Conservation (phyloP, 2,888 invertebrate species). For the Tenodera sinensis region DNA sequence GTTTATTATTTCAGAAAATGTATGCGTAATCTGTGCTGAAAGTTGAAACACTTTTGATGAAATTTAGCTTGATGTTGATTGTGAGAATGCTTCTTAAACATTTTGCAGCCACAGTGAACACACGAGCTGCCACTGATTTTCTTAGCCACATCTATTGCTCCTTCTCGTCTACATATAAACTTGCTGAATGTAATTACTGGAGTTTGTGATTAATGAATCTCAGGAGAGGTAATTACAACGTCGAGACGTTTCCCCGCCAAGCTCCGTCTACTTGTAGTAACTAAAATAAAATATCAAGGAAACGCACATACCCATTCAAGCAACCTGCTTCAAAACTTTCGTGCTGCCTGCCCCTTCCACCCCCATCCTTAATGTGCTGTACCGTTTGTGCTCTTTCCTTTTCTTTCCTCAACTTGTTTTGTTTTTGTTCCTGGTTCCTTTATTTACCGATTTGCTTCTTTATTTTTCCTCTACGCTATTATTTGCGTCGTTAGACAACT, state of each 20-base stretch:
- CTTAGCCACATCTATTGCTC: neutral
- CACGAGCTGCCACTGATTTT: constrained; percentile 2
- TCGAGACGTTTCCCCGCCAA: constrained; percentile 19
- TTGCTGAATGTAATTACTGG: constrained; percentile 32
- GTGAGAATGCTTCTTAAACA: too few relatives aligned
- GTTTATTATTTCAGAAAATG: too few relatives aligned
- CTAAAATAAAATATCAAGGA: neutral
- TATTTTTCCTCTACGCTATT: neutral
- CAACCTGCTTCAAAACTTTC: neutral
- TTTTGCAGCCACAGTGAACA: too few relatives aligned
- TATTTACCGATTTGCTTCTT: neutral
- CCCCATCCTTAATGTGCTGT: neutral
- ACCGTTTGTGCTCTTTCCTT: neutral
- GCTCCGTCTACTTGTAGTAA: neutral
- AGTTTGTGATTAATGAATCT: constrained; percentile 50
- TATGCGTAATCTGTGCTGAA: too few relatives aligned
- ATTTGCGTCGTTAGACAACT: neutral
- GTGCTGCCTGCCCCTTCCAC: neutral
- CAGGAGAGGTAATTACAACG: constrained; percentile 48
- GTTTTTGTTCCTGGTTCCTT: neutral
- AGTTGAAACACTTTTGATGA: too few relatives aligned
- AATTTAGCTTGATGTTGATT: too few relatives aligned
- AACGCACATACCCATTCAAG: neutral
- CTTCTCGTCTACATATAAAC: constrained; percentile 20
- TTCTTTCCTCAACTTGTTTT: neutral